Conservation (phyloP, 2,888 invertebrate genomes). For the Dilophus febrilis region DNA sequence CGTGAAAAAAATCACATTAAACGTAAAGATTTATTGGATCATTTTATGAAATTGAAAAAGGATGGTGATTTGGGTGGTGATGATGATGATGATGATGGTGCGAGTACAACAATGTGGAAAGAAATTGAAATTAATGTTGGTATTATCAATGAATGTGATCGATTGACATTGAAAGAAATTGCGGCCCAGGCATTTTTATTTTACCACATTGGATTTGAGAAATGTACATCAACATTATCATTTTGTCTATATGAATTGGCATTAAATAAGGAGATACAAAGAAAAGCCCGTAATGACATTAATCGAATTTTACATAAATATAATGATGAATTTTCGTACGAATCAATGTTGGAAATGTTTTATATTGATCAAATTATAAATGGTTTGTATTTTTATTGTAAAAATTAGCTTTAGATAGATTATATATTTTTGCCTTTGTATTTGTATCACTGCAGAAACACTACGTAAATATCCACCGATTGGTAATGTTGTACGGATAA, state of each 20-base stretch:
- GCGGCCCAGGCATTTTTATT: slow-evolving; percentile 25
- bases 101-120: slow-evolving; percentile 4
- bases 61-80: slow-evolving; percentile 9
- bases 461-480: slow-evolving; percentile 37
- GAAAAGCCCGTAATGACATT: slow-evolving; percentile 33
- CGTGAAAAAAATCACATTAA: slow-evolving; percentile 18
- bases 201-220: slow-evolving; percentile 38
- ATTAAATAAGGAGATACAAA: slow-evolving; percentile 33
- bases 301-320: slow-evolving; percentile 13
- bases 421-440: slow-evolving; percentile 1
- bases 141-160: background rate
- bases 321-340: slow-evolving; percentile 25
- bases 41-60: slow-evolving; percentile 20
- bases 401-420: no score
- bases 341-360: slow-evolving; percentile 24
- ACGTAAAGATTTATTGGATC: slow-evolving; percentile 22
- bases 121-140: background rate
- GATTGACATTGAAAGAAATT: slow-evolving; percentile 19
- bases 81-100: background rate
- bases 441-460: slow-evolving; percentile 31
- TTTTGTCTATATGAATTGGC: slow-evolving; percentile 38
- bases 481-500: slow-evolving; percentile 33
- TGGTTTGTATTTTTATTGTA: slow-evolving; percentile 20
- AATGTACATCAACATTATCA: slow-evolving; percentile 41
- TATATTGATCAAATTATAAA: slow-evolving; percentile 28